Conservation (phyloP, 2,113 vertebrate genomes). For the Dicentrarchus labrax region DNA sequence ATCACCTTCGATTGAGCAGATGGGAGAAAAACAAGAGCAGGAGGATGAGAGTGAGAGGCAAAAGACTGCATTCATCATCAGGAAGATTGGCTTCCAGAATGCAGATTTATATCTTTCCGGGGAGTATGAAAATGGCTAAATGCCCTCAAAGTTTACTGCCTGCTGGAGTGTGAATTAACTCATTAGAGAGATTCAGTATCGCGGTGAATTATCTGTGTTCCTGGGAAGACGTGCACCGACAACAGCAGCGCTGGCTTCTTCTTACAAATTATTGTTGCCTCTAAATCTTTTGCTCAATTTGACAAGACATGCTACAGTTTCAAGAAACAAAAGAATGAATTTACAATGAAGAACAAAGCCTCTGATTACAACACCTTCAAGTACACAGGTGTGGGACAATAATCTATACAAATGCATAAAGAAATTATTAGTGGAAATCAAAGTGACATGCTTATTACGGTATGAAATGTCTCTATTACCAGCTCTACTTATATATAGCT, state of each 20-base stretch:
- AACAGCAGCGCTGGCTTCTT: constrained; percentile 12
- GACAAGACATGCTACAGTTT: background rate
- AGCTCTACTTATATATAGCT: too few relatives aligned
- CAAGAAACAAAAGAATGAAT: background rate
- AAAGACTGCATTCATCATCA: constrained; percentile 50
- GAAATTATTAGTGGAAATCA: background rate
- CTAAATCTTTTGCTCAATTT: background rate
- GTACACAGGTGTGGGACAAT: background rate
- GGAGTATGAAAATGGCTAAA: constrained; percentile 43
- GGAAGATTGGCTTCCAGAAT: constrained; percentile 34
- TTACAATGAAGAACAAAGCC: background rate
- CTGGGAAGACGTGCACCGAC: constrained; percentile 5
- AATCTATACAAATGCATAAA: background rate
- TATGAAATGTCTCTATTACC: background rate
- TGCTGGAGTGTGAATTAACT: constrained; percentile 54
- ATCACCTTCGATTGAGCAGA: constrained; percentile 56
- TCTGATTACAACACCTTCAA: background rate
- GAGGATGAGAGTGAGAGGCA: constrained; percentile 30
- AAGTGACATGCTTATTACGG: background rate
- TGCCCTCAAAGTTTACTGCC: constrained; percentile 49
- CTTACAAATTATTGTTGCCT: constrained; percentile 8
- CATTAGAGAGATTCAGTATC: constrained; percentile 35
- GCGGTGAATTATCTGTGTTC: constrained; percentile 29
- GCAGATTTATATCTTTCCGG: constrained; percentile 39
- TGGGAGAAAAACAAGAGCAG: constrained; percentile 32